Conservation (phyloP, 1,140 invertebrate species). For the Popillia japonica region DNA sequence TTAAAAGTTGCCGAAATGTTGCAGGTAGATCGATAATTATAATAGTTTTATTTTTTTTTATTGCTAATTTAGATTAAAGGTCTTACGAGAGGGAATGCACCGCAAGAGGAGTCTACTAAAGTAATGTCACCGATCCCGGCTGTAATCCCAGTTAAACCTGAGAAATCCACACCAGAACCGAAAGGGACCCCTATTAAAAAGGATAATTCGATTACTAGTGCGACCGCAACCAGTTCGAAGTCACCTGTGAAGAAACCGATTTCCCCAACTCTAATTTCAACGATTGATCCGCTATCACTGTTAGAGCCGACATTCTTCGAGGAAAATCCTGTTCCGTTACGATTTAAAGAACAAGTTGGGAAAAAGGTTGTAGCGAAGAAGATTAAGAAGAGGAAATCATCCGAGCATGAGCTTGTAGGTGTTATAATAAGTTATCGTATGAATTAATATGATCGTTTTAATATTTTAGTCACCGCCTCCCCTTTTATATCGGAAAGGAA, state of each 20-base stretch:
- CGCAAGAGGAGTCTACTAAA: neutral
- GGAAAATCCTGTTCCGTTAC: constrained; percentile 7
- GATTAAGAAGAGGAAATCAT: constrained; percentile 37
- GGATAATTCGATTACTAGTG: constrained; percentile 23
- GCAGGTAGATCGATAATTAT: constrained; percentile 54
- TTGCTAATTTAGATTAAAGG: constrained; percentile 55
- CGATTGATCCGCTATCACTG: constrained; percentile 17
- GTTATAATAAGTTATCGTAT: constrained; percentile 3
- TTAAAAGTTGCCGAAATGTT: constrained; percentile 61
- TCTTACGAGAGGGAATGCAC: constrained; percentile 45
- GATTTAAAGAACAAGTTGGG: neutral
- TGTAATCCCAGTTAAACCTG: constrained; percentile 7
- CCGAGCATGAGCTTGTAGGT: constrained; percentile 36
- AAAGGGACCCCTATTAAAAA: constrained; percentile 36
- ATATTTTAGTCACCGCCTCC: constrained; percentile 16
- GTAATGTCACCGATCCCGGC: neutral
- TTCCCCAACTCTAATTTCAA: neutral
- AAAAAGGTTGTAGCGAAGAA: constrained; percentile 32
- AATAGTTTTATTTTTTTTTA: constrained; percentile 12
- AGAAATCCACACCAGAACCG: neutral
- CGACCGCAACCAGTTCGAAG: neutral
- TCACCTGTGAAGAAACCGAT: constrained; percentile 13
- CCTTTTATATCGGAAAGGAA: constrained; percentile 47
- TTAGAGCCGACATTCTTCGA: constrained; percentile 28
- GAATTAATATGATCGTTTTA: constrained; percentile 3